Base-by-base conservation (phyloP, 2,797 vertebrate species). In the Darevskia nairensis region DNA sequence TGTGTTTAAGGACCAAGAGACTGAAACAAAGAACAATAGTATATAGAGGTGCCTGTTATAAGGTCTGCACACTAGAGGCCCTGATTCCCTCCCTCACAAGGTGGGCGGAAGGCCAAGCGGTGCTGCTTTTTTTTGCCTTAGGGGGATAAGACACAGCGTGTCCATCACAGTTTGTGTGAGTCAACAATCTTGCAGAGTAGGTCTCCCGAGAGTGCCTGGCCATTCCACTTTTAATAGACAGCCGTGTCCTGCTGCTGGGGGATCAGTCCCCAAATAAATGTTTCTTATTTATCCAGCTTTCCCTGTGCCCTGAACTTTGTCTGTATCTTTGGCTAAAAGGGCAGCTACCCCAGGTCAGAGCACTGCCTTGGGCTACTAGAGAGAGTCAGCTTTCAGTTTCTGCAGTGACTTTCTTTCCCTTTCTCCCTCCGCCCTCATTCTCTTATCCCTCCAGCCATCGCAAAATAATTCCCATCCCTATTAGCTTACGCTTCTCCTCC, bases 301-400 rank as follows among this genome's bases (percentile, higher is more conserved):
- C 92, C 82, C 90, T 3, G 50, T 92, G 94, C 86, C 89, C 94
- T 91, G 94, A 91, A 93, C 95, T 94, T 93, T 89, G 92, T 91
- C 92, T 88, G 44, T 84, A 89, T 92, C 93, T 94, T 94, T 95
- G 92, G 94, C 85, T 89, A 82, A 87, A 93, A 96, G 96, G 96
- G 95, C 94, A 94, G 94, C 92, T 94, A 96, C 94, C 95, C 89
- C 79, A 85, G 96, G 97, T 96, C 97, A 96, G 95, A 95, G 94
- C 96, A 96, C 90, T 90, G 96, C 96, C 96, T 91, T 91, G 32
- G 95, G 97, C 96, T 90, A 96, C 91, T 41, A 0, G 0, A 0
- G 72, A 92, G 93, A 96, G 95, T 95, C 94, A 84, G 94, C 92
- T 96, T 97, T 96, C 94, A 96, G 93, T 97, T 97, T 96, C 95